A percentile compares a stretch with the other conserved stretches of the same genome.
Evolutionary conservation across 2,113 vertebrate genomes (phyloP).

Genomic region (Oxyruncus cristatus): DNA sequence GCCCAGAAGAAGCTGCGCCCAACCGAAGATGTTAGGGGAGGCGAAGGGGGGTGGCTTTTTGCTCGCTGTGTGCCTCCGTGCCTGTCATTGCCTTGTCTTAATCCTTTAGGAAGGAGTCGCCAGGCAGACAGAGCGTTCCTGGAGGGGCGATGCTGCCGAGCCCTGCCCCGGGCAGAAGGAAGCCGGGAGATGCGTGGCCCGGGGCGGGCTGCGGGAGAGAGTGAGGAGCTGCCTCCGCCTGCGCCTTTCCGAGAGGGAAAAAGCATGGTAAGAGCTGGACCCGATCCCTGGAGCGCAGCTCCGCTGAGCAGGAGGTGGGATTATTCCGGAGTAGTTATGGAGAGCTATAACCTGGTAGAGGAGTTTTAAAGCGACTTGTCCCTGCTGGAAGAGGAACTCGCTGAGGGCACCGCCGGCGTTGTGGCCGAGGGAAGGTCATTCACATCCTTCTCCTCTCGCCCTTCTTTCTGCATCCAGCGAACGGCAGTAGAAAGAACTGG

Average conservation of each 20-base stretch:
- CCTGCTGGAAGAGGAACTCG: neutral
- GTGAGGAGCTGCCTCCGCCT: constrained; percentile 3
- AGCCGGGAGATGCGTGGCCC: constrained; percentile 28
- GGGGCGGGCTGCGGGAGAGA: constrained; percentile 2
- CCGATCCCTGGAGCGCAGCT: neutral
- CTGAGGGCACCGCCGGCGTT: neutral
- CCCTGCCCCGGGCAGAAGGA: constrained; percentile 44
- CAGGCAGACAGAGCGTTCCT: neutral
- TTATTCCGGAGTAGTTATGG: constrained; percentile 9
- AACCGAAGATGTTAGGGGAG: neutral
- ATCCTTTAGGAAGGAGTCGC: constrained; percentile 46
- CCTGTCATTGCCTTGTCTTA: constrained; percentile 26
- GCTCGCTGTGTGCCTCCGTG: neutral
- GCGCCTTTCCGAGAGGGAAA: neutral
- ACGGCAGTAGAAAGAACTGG: neutral
- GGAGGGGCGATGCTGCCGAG: constrained; percentile 42
- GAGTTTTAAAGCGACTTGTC: neutral
- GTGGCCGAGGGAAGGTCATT: neutral
- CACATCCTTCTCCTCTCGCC: neutral
- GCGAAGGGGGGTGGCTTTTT: neutral
- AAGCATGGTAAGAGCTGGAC: neutral
- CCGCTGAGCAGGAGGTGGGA: constrained; percentile 38
- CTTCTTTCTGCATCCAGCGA: neutral
- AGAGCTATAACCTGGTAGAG: neutral
- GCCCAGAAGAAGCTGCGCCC: neutral